Percentiles rank a stretch among this genome's conserved stretches.
Evolutionary conservation across 2,113 vertebrate genomes (phyloP).

Genomic region (Brienomyrus longianalis): DNA sequence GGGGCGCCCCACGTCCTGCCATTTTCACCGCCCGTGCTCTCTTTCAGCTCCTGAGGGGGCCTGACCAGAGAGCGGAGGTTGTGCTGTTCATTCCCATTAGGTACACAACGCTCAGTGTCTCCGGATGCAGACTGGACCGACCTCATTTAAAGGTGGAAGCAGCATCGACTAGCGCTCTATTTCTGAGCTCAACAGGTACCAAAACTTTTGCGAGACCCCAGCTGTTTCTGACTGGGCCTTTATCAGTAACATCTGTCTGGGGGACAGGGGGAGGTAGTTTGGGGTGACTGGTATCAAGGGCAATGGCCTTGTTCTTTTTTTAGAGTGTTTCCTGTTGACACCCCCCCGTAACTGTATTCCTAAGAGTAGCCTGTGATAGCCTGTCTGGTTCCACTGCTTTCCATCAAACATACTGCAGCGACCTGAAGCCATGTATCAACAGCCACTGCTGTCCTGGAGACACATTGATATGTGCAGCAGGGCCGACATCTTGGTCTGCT

Average conservation of each 20-base stretch:
- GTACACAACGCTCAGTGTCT: background rate
- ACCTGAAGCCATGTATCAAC: constrained; percentile 15
- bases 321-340: constrained; percentile 43
- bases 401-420: background rate
- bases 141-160: constrained; percentile 55
- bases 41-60: constrained; percentile 25
- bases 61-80: constrained; percentile 27
- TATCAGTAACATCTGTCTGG: constrained; percentile 60
- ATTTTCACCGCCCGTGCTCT: constrained; percentile 29
- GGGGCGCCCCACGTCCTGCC: constrained; percentile 11
- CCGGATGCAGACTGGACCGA: constrained; percentile 43
- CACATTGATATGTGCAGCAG: background rate
- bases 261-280: constrained; percentile 8
- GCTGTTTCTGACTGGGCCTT: constrained; percentile 43
- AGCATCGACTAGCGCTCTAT: constrained; percentile 38
- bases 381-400: background rate
- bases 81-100: constrained; percentile 34
- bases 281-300: constrained; percentile 37
- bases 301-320: constrained; percentile 40
- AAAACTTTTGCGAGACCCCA: constrained; percentile 23
- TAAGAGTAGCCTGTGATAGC: background rate
- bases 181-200: constrained; percentile 33
- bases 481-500: background rate
- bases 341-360: background rate
- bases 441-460: background rate